Conservation (phyloP, 2,797 vertebrate species). For the Australoheros facetus region DNA sequence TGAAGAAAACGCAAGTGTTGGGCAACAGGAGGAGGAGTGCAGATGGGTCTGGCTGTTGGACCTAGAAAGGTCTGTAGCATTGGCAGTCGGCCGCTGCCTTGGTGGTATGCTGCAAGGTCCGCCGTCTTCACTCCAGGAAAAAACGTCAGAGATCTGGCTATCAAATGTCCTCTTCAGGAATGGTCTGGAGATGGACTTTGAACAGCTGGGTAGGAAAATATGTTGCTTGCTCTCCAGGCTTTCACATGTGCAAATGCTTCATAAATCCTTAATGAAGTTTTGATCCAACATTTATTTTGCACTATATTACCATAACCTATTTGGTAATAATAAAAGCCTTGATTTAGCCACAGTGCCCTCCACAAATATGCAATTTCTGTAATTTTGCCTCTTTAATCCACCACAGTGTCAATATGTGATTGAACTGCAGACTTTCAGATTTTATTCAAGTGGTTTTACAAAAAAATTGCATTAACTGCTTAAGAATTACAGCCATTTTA, state of each 20-base stretch:
- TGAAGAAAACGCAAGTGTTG: conserved; percentile 57
- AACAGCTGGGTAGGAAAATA: conserved; percentile 80
- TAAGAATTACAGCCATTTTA: too few species aligned
- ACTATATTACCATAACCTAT: not conserved
- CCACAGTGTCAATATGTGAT: too few species aligned
- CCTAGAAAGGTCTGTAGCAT: conserved; percentile 81
- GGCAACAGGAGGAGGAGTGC: conserved; percentile 60
- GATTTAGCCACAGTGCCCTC: not conserved
- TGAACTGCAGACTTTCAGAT: too few species aligned
- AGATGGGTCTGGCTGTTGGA: conserved; percentile 85
- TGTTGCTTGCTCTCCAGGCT: not conserved
- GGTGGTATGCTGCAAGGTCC: conserved; percentile 85
- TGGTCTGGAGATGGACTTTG: conserved; percentile 83
- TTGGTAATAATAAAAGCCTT: not conserved
- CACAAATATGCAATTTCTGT: too few species aligned
- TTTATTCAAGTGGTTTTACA: too few species aligned
- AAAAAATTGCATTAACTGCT: too few species aligned
- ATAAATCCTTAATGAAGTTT: not conserved
- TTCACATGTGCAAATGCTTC: conserved; percentile 14
- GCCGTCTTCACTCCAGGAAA: conserved; percentile 78
- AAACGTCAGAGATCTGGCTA: conserved; percentile 81
- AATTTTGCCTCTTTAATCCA: too few species aligned
- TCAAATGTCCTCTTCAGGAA: conserved; percentile 83
- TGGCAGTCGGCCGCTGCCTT: conserved; percentile 83
- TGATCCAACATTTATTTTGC: not conserved